phyloP scores from a whole-genome alignment of 92 coral and sea anemone genomes.

The Siderastrea radians region DNA sequence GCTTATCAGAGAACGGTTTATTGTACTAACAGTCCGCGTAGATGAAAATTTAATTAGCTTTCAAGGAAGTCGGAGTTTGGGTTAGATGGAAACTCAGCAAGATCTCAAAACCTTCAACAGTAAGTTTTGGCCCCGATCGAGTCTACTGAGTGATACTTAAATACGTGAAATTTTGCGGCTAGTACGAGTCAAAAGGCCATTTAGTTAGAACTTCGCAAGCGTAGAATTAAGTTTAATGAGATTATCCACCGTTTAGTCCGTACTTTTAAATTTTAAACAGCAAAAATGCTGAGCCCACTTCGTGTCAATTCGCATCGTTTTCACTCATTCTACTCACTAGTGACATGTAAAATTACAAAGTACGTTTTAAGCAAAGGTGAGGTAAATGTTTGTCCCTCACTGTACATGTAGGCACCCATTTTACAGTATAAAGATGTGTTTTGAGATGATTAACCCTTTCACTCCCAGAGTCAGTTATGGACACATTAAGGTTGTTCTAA shows the following conservation, averaged over 20 bases:
- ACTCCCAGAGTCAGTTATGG: too few species aligned
- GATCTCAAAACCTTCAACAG: background rate
- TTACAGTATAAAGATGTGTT: background rate
- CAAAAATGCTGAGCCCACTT: background rate
- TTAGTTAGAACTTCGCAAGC: background rate
- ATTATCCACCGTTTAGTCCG: background rate
- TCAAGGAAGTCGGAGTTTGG: background rate
- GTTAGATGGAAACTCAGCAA: background rate
- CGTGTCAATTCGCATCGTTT: background rate
- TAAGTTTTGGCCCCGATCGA: background rate
- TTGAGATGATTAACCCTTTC: too few species aligned
- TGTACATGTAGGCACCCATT: too few species aligned
- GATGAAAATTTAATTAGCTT: background rate
- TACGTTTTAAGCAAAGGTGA: too few species aligned
- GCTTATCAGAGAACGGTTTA: background rate
- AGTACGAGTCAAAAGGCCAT: background rate
- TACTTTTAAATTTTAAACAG: background rate
- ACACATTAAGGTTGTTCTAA: too few species aligned
- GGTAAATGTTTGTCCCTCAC: too few species aligned
- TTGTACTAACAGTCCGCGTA: background rate
- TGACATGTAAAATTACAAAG: background rate
- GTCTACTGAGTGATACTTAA: background rate
- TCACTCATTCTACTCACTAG: background rate
- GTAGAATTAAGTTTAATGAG: background rate
- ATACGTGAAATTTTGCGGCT: background rate